Evolutionary conservation across 1,140 invertebrate genomes (phyloP).

Genomic region (Teleopsis dalmanni): DNA sequence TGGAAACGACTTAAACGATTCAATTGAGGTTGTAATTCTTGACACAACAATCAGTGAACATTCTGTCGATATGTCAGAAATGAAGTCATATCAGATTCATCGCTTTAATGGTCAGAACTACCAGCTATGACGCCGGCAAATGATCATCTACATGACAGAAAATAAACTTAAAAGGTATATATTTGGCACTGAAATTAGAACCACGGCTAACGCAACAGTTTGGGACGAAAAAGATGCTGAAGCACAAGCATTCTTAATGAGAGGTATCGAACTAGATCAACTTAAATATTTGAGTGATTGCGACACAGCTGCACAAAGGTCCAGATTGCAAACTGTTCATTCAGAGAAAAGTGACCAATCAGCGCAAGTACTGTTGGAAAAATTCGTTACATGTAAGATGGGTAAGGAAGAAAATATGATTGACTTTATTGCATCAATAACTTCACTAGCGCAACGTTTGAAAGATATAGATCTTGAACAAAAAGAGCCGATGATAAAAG

Average conservation of each 20-base stretch:
- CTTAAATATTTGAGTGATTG: slow-evolving; percentile 1
- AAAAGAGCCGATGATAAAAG: background rate
- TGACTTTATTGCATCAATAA: background rate
- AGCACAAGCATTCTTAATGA: background rate
- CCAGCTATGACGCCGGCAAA: too few relatives aligned
- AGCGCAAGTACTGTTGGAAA: background rate
- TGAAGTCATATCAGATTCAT: too few relatives aligned
- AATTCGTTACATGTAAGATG: slow-evolving; percentile 6
- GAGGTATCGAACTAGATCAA: background rate
- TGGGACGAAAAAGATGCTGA: slow-evolving; percentile 5
- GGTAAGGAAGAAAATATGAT: slow-evolving; percentile 1
- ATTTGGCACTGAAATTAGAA: background rate
- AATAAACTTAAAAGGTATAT: too few relatives aligned
- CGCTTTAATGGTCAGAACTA: too few relatives aligned
- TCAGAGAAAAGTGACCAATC: slow-evolving; percentile 1
- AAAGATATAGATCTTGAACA: slow-evolving; percentile 7
- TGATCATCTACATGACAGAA: too few relatives aligned
- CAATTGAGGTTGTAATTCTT: too few relatives aligned
- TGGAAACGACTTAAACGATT: too few relatives aligned
- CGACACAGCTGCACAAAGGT: background rate
- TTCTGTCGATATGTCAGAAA: too few relatives aligned
- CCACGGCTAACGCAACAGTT: background rate
- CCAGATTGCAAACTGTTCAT: background rate
- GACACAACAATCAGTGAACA: too few relatives aligned
- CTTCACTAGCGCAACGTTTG: background rate